phyloP scores from a whole-genome alignment of 2,797 vertebrate genomes.

The Sebastes glaucus region DNA sequence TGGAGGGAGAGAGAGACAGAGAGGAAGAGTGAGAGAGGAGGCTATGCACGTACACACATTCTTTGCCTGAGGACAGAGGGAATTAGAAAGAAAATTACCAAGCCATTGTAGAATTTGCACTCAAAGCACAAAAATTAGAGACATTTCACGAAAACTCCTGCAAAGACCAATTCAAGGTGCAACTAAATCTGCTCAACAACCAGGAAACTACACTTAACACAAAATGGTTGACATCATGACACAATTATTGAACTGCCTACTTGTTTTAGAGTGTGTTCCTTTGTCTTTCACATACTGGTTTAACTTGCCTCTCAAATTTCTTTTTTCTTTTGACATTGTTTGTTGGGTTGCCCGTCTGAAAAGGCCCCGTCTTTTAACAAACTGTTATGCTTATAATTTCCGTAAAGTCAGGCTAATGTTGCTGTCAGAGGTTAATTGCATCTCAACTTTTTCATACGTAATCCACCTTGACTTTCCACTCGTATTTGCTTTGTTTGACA shows the following conservation, averaged over 20 bases:
- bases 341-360: neutral
- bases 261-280: neutral
- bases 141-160: conserved; percentile 58
- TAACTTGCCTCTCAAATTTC: neutral
- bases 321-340: neutral
- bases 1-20: conserved; percentile 25
- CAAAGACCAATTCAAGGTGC: conserved; percentile 57
- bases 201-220: conserved; percentile 27
- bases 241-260: neutral
- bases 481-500: conserved; percentile 53
- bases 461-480: conserved; percentile 61
- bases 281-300: neutral
- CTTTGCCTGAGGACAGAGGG: conserved; percentile 78
- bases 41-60: conserved; percentile 72
- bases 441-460: conserved; percentile 54
- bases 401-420: conserved; percentile 34
- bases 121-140: conserved; percentile 73
- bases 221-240: conserved; percentile 15
- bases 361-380: neutral
- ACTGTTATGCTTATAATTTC: conserved; percentile 27
- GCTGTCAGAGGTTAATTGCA: conserved; percentile 71
- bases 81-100: conserved; percentile 82
- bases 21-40: conserved; percentile 52
- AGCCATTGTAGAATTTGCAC: conserved; percentile 75
- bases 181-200: conserved; percentile 47